Conservation (phyloP, 2,797 vertebrate genomes). For the Onychomys leucogaster region DNA sequence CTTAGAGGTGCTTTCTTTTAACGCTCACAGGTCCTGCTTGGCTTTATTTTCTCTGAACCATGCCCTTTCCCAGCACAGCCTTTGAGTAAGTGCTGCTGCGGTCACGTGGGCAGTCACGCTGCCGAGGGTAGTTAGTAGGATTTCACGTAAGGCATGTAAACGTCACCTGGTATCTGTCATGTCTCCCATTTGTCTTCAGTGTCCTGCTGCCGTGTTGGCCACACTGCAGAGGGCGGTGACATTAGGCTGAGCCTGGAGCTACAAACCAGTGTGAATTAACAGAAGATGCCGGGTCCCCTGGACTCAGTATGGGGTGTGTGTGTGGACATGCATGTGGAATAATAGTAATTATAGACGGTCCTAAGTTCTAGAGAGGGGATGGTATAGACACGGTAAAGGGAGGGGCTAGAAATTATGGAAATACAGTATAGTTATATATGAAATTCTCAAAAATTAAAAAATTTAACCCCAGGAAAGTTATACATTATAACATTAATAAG, state of each 20-base stretch:
- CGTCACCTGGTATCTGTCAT: background rate
- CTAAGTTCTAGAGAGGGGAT: background rate
- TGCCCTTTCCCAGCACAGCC: background rate
- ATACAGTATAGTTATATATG: background rate
- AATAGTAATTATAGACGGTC: too few species aligned
- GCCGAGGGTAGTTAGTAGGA: background rate
- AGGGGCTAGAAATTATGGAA: background rate
- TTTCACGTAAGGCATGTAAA: background rate
- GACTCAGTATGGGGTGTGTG: background rate
- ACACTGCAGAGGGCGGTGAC: background rate
- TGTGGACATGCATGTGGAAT: background rate
- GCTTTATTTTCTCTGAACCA: constrained; percentile 24
- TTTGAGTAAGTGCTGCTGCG: background rate
- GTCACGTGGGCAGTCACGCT: background rate
- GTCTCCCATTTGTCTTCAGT: background rate
- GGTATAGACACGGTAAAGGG: too few species aligned
- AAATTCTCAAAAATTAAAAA: background rate
- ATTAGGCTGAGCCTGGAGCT: background rate
- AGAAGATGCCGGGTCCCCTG: background rate
- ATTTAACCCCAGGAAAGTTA: background rate
- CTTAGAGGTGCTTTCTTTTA: background rate
- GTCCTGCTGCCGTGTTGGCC: background rate
- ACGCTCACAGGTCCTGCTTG: background rate
- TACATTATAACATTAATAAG: background rate
- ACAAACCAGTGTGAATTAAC: background rate